Percentiles rank a stretch among this genome's conserved stretches.
phyloP scores from a whole-genome alignment of 2,113 vertebrate species.

The Calyptommatus sinebrachiatus region DNA sequence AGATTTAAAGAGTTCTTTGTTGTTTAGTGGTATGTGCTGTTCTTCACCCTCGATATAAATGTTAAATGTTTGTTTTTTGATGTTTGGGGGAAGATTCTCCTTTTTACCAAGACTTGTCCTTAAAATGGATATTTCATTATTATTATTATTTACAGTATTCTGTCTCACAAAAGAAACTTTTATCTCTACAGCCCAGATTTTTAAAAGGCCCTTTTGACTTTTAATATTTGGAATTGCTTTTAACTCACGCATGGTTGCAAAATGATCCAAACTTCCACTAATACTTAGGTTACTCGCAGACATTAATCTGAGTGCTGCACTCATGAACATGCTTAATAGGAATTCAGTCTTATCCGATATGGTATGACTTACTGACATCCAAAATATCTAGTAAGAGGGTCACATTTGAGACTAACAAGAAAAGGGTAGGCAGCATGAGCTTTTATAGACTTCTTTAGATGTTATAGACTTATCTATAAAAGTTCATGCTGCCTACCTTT shows the following conservation, averaged over 20 bases:
- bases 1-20: neutral
- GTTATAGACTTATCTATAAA: no score
- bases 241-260: neutral
- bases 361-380: neutral
- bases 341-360: neutral
- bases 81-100: neutral
- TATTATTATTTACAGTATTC: neutral
- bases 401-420: no score
- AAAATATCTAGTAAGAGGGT: no score
- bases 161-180: neutral
- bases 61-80: constrained; percentile 27
- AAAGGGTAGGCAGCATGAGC: no score
- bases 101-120: neutral
- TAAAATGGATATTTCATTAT: neutral
- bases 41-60: neutral
- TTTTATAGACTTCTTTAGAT: no score
- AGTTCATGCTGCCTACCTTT: no score
- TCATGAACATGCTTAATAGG: neutral
- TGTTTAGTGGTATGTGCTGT: constrained; percentile 3
- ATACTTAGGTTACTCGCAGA: neutral
- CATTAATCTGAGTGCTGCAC: neutral
- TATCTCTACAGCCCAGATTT: neutral
- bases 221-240: neutral
- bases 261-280: neutral
- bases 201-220: neutral